These are phyloP conservation scores for Pentalonia nigronervosa DNA, from an alignment of 1,140 invertebrate genomes.

Conservation along the genomic window DNA sequence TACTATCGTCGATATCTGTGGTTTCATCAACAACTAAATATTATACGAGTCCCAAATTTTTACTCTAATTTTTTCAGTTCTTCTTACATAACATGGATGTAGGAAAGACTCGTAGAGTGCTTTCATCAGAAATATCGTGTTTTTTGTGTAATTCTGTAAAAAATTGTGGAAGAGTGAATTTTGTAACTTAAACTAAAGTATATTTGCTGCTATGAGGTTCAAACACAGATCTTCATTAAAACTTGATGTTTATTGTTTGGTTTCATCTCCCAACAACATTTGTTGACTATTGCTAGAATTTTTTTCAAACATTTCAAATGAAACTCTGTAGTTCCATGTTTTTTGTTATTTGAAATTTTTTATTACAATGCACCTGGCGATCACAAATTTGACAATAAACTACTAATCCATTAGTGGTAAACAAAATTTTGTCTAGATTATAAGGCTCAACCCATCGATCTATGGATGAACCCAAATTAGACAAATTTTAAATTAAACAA, in stretches of 20 bases:
- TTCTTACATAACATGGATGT: not conserved
- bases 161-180: not conserved
- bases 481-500: too few relatives aligned
- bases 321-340: not conserved
- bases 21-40: constrained; percentile 35
- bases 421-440: not conserved
- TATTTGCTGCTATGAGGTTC: constrained; percentile 27
- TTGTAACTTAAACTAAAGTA: constrained; percentile 20
- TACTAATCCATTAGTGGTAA: not conserved
- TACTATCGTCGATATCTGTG: not conserved
- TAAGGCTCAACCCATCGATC: constrained; percentile 1
- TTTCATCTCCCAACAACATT: constrained; percentile 3
- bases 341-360: constrained; percentile 13
- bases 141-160: constrained; percentile 24
- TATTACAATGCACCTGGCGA: not conserved
- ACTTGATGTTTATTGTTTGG: constrained; percentile 19
- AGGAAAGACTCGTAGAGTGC: not conserved
- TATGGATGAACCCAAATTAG: not conserved
- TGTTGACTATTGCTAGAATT: not conserved
- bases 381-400: constrained; percentile 1
- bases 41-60: constrained; percentile 24
- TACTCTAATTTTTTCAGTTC: not conserved
- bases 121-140: not conserved
- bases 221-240: constrained; percentile 30
- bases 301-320: not conserved